Conservation (phyloP, 2,888 invertebrate species). For the Acleris emargana region DNA sequence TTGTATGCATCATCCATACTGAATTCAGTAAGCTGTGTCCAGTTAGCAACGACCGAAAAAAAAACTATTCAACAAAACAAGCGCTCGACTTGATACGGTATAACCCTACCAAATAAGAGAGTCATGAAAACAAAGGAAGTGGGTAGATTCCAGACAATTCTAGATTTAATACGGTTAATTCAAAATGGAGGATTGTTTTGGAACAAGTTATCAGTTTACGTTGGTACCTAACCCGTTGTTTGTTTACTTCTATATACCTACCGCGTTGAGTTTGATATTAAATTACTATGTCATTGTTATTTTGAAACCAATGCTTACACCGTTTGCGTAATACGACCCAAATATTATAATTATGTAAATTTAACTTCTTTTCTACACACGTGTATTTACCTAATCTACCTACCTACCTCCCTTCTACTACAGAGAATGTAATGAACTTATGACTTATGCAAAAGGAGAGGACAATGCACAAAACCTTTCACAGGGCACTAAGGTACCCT, state of each 20-base stretch:
- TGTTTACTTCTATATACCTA: constrained; percentile 25
- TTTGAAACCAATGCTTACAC: constrained; percentile 21
- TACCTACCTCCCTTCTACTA: background rate
- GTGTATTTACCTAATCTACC: background rate
- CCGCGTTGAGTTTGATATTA: constrained; percentile 20
- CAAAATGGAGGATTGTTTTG: constrained; percentile 52
- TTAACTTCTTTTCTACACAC: background rate
- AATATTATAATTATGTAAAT: constrained; percentile 23
- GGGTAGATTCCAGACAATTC: constrained; percentile 42
- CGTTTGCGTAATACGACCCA: constrained; percentile 18
- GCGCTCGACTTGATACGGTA: constrained; percentile 45
- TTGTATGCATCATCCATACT: constrained; percentile 19
- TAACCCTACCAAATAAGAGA: constrained; percentile 56
- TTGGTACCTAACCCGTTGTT: constrained; percentile 15
- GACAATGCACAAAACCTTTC: too few relatives aligned
- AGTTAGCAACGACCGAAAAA: constrained; percentile 59
- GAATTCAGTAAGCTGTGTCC: constrained; percentile 46
- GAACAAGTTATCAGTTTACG: constrained; percentile 31
- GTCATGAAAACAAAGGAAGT: constrained; percentile 59
- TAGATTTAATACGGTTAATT: constrained; percentile 42
- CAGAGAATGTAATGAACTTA: too few relatives aligned
- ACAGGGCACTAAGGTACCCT: too few relatives aligned
- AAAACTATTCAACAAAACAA: constrained; percentile 71
- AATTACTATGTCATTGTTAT: constrained; percentile 29
- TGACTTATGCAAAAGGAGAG: too few relatives aligned